Base-by-base conservation (phyloP, 1,140 invertebrate species). In the Diabrotica undecimpunctata region DNA sequence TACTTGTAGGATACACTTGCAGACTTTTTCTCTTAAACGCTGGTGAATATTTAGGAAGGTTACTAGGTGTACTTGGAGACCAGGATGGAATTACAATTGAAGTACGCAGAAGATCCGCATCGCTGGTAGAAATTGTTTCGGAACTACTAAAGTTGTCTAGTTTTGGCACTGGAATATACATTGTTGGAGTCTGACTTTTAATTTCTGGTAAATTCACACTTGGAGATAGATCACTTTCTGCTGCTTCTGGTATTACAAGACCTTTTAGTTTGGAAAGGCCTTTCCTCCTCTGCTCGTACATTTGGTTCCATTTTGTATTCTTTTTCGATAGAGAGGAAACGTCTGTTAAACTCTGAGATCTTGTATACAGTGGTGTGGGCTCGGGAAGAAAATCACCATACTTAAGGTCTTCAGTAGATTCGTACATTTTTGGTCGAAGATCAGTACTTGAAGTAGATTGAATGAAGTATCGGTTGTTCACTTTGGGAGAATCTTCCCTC, bases 181-280 rank as follows among this genome's bases (percentile, higher is more conserved):
- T 39, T 38, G 56, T n/a, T 50, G 25, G 25, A 4, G n/a, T 54
- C 52, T 62, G 51, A 58, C 90, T 93, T 75, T 90, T 90, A 62
- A 95, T 94, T 81, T 92, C 91, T 2, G 93, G 93, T 54, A 91
- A 77, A 74, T 90, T 88, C 6, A 87, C 77, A 13, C 88, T 83
- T 4, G 82, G 78, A 25, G 78, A 73, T 46, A 77, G 70, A 61
- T 80, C 74, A 54, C 56, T 73, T 60, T 75, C 73, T 50, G 80
- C 74, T 62, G 85, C 80, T 77, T 95, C 92, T 6, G 93, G 92
- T 72, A 95, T 95, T 7, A 94, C 89, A 66, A 95, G 79, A 5
- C 92, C 92, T 73, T 91, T 82, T 35, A 95, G 77, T 79, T 95
- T 95, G 4, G 90, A 92, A 73, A 93, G 86, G 25, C 88, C 90